These are phyloP conservation scores for Eupithecia subumbrata DNA, from an alignment of 2,888 invertebrate species.

Conservation along the genomic window DNA sequence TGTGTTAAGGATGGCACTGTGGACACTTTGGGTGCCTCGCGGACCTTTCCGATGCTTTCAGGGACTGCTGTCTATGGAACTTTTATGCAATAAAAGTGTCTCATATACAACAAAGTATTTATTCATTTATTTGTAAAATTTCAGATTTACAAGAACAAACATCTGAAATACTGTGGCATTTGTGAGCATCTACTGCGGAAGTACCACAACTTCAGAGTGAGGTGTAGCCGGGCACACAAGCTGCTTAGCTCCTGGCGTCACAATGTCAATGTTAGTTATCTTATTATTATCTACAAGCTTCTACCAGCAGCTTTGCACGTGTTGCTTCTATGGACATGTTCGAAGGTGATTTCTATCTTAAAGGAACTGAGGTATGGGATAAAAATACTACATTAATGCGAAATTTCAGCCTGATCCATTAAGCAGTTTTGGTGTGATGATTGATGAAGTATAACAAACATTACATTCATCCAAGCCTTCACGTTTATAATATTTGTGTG, in stretches of 20 bases:
- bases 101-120: not conserved
- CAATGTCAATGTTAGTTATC: slow-evolving; percentile 14
- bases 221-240: slow-evolving; percentile 27
- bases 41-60: too few species aligned
- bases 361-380: not conserved
- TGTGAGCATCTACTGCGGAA: slow-evolving; percentile 28
- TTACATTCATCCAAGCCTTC: too few species aligned
- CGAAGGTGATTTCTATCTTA: too few species aligned
- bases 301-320: too few species aligned
- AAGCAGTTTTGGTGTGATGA: too few species aligned
- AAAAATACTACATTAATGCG: not conserved
- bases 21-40: too few species aligned
- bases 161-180: slow-evolving; percentile 22
- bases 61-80: too few species aligned
- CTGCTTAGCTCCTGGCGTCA: slow-evolving; percentile 22
- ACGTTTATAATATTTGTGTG: too few species aligned
- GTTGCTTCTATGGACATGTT: too few species aligned
- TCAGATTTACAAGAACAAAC: slow-evolving; percentile 25
- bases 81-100: too few species aligned
- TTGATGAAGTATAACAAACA: too few species aligned
- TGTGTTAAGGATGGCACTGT: too few species aligned
- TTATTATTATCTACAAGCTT: not conserved
- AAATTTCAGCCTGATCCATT: not conserved
- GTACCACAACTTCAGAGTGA: slow-evolving; percentile 19
- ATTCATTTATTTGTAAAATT: slow-evolving; percentile 1